Conservation (phyloP, 2,888 invertebrate genomes). For the Cyclophora albipunctata region DNA sequence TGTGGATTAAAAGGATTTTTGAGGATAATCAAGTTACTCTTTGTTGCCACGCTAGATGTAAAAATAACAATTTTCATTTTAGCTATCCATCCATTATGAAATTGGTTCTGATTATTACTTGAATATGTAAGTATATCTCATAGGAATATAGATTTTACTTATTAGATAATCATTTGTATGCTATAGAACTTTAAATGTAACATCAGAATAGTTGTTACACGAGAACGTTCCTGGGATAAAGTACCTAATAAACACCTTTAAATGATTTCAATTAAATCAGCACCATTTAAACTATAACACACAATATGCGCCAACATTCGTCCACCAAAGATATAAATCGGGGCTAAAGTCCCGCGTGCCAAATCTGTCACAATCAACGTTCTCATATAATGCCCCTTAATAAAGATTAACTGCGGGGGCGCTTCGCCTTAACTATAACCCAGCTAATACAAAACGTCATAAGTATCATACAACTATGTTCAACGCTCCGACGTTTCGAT, state of each 20-base stretch:
- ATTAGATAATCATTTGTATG: too few relatives aligned
- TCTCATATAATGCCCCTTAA: constrained; percentile 59
- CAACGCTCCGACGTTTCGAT: constrained; percentile 4
- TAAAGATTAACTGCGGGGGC: constrained; percentile 60
- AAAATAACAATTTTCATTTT: too few relatives aligned
- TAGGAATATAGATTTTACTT: too few relatives aligned
- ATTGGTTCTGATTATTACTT: too few relatives aligned
- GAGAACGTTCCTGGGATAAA: too few relatives aligned
- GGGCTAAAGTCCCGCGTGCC: constrained; percentile 19
- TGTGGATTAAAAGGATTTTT: too few relatives aligned
- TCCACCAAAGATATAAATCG: constrained; percentile 21
- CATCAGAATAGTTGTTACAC: too few relatives aligned
- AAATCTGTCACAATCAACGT: constrained; percentile 54
- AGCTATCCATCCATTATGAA: too few relatives aligned
- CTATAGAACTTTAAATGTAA: too few relatives aligned
- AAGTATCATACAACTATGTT: not conserved
- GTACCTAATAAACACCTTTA: not conserved
- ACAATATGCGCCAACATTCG: constrained; percentile 11
- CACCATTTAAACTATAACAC: constrained; percentile 17
- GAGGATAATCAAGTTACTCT: too few relatives aligned
- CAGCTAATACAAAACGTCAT: constrained; percentile 1
- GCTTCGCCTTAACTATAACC: constrained; percentile 25
- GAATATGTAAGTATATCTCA: too few relatives aligned
- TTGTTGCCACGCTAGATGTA: too few relatives aligned
- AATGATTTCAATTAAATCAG: not conserved